Evolutionary conservation across 2,888 invertebrate genomes (phyloP), one percentile per base, ranked within the genome.

Genomic region (Metopia argyrocephala): DNA sequence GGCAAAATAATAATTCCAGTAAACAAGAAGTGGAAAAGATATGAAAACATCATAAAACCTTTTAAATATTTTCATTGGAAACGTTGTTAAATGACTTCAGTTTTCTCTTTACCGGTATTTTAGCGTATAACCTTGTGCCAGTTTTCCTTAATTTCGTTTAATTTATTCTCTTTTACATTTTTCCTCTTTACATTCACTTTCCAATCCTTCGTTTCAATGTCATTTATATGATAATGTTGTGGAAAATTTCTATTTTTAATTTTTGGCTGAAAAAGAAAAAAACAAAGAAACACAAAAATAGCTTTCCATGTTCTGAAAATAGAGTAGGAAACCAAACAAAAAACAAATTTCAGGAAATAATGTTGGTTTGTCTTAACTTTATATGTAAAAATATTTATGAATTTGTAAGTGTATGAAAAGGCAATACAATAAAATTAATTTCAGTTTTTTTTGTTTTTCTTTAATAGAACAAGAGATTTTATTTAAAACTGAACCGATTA

Each of bases 161-260:
- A n/a, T n/a, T n/a, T n/a, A n/a, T n/a, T n/a, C n/a, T n/a, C n/a
- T n/a, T n/a, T n/a, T n/a, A n/a, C n/a, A n/a, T n/a, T n/a, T n/a
- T n/a, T n/a, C n/a, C n/a, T n/a, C n/a, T 23, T 52, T 56, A 38
- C 38, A 38, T 12, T 38, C 48, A 18, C 2, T 48, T 48, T 48
- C 20, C 46, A 1, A 48, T 18, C 48, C 31, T 54, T 3, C 25
- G 12, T 45, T 46, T 59, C 5, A n/a, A 18, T 57, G 20, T 5
- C 25, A 28, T 3, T 28, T 20, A n/a, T n/a, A 25, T 61, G 46
- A 38, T n/a, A 2, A 15, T 28, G 20, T 2, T 31, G 7, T 73
- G 28, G 23, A 31, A 56, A 71, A 54, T 38, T 38, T 64, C 28
- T 74, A 73, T 54, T 73, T 73, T 56, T 65, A 65, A 56, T 28